These are phyloP conservation scores for Limnephilus marmoratus DNA, from an alignment of 2,888 invertebrate genomes.

Conservation along the genomic window DNA sequence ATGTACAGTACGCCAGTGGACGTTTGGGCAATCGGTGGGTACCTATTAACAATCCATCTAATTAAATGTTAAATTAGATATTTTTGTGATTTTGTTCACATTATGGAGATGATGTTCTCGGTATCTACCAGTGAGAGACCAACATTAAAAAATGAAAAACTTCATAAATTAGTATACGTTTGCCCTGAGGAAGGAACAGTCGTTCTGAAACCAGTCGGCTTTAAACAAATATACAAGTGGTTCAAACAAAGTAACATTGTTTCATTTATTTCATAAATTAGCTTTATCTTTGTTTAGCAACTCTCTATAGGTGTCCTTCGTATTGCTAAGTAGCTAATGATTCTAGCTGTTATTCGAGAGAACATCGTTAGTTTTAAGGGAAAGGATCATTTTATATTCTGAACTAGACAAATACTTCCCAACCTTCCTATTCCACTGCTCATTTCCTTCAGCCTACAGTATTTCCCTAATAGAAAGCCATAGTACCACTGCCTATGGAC, in stretches of 20 bases:
- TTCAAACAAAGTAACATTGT: too few relatives aligned
- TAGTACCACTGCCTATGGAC: not conserved
- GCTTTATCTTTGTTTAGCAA: not conserved
- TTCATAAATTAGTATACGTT: too few relatives aligned
- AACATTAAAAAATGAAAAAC: not conserved
- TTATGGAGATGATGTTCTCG: not conserved
- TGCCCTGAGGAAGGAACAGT: too few relatives aligned
- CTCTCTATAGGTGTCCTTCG: not conserved
- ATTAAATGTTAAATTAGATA: not conserved
- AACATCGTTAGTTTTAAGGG: too few relatives aligned
- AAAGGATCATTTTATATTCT: too few relatives aligned
- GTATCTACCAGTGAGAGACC: not conserved
- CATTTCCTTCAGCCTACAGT: not conserved
- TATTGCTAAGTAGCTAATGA: too few relatives aligned
- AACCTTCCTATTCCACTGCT: not conserved
- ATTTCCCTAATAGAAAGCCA: not conserved
- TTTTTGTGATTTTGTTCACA: not conserved
- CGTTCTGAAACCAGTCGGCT: too few relatives aligned
- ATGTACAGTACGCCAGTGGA: constrained; percentile 95
- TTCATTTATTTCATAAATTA: too few relatives aligned
- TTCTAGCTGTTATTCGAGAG: too few relatives aligned
- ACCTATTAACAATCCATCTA: constrained; percentile 55
- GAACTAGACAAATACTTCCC: not conserved
- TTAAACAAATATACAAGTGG: too few relatives aligned
- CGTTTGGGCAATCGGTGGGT: constrained; percentile 96